A percentile compares a stretch with the other conserved stretches of the same genome.
Evolutionary conservation across 2,888 invertebrate genomes (phyloP).

Genomic region (Caenorhabditis japonica): DNA sequence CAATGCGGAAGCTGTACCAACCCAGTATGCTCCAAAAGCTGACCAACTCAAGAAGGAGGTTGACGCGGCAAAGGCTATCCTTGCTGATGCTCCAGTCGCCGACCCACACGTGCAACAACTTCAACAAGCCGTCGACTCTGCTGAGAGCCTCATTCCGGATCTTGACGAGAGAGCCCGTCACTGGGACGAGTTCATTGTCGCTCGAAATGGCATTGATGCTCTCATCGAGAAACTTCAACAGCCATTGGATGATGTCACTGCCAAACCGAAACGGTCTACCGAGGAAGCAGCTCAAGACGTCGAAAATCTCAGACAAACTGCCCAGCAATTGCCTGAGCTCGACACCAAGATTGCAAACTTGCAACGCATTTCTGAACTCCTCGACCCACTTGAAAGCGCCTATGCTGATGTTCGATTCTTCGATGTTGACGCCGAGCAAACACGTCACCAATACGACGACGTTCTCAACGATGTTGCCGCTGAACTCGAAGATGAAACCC

Average conservation of each 20-base stretch:
- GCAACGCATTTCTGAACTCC: slow-evolving; percentile 64
- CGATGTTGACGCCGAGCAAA: slow-evolving; percentile 68
- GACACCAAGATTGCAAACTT: slow-evolving; percentile 53
- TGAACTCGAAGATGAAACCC: slow-evolving; percentile 59
- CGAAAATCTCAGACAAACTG: slow-evolving; percentile 33
- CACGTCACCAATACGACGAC: slow-evolving; percentile 63
- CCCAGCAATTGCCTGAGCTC: slow-evolving; percentile 45
- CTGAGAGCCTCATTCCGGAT: slow-evolving; percentile 32
- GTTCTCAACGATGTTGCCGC: slow-evolving; percentile 52
- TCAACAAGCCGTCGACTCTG: slow-evolving; percentile 26
- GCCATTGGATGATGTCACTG: slow-evolving; percentile 47
- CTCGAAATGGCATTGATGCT: slow-evolving; percentile 58
- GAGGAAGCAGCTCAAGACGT: slow-evolving; percentile 50
- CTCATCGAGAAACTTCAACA: slow-evolving; percentile 54
- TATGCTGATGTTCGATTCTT: slow-evolving; percentile 70
- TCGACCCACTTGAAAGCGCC: slow-evolving; percentile 57
- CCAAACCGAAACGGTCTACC: slow-evolving; percentile 37
- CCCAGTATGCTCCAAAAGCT: slow-evolving; percentile 56
- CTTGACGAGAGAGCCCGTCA: slow-evolving; percentile 54
- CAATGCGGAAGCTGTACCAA: slow-evolving; percentile 60
- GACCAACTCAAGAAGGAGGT: slow-evolving; percentile 54
- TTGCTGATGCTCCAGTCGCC: slow-evolving; percentile 34
- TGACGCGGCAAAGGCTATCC: slow-evolving; percentile 38
- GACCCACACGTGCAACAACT: slow-evolving; percentile 50
- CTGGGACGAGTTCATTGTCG: slow-evolving; percentile 64